Evolutionary conservation across 2,113 vertebrate genomes (phyloP).

Genomic region (Dicerorhinus sumatrensis): DNA sequence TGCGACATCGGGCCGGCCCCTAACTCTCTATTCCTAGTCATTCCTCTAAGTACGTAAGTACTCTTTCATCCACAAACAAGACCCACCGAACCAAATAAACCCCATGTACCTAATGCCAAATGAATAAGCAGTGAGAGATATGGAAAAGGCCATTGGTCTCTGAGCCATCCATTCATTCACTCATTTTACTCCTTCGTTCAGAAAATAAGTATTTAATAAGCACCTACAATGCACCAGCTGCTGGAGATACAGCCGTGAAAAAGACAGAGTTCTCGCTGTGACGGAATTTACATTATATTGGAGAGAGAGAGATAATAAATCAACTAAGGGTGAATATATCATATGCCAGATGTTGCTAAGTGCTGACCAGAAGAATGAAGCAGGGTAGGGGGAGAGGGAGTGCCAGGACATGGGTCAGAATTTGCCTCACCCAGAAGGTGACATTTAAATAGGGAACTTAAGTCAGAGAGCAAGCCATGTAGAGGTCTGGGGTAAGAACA

Average conservation of each 20-base stretch:
- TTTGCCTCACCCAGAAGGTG: background rate
- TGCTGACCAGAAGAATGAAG: background rate
- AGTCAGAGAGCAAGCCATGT: background rate
- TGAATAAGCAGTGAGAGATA: background rate
- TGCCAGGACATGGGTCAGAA: background rate
- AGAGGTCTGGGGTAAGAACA: background rate
- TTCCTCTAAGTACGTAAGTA: background rate
- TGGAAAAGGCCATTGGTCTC: background rate
- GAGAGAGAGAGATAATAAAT: background rate
- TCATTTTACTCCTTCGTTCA: background rate
- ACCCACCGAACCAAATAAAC: background rate
- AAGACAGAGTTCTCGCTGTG: too few species aligned
- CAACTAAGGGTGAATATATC: accelerated
- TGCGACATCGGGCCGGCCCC: too few species aligned
- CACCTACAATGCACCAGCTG: background rate
- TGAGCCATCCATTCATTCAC: accelerated
- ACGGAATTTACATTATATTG: accelerated
- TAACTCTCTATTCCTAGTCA: too few species aligned
- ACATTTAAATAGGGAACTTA: background rate
- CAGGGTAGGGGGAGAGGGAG: background rate
- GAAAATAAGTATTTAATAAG: background rate
- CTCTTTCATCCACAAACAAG: background rate
- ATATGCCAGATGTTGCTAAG: accelerated
- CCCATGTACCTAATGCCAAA: background rate
- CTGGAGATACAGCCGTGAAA: background rate